Evolutionary conservation across 2,797 vertebrate genomes (phyloP), one percentile per base, ranked within the genome.

Genomic region (Onychomys arenicola): DNA sequence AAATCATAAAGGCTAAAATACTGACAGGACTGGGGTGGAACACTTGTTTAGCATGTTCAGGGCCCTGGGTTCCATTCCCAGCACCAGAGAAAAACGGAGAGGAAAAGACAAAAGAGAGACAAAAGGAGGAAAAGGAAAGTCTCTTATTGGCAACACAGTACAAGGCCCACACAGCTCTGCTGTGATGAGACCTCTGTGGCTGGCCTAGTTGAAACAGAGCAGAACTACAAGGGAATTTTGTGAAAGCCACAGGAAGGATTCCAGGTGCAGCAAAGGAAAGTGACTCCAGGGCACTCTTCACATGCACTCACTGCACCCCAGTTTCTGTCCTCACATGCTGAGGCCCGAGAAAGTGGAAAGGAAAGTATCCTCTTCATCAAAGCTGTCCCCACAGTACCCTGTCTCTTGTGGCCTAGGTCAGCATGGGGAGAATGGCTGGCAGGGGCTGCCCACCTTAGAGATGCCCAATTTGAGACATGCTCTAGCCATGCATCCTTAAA

Each of bases 401-500:
- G 11, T n/a, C 17, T 65, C 23, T 43, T 3, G n/a, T 69, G 43
- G 4, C 27, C 63, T 63, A 29, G 16, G 6, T 27, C 10, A 34
- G 27, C 32, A 81, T 5, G 4, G 34, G 14, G 65, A 32, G 43
- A 29, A 32, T 10, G 8, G 23, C 67, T 40, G 9, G 57, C 1
- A 49, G 78, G 25, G 32, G 34, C 25, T 40, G 6, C 61, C 49
- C 25, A 63, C 63, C 16, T 7, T 5, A 1, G 1, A 17, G 49
- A 5, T 34, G 5, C 17, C 37, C 2, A 9, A 2, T 5, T 88
- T 2, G 14, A 78, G 67, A 2, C 23, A 59, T n/a, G 49, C 29
- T 32, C 10, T 4, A 69, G 1, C 19, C 0, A 7, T 0, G 11
- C 0, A 0, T 25, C 29, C n/a, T 2, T 27, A 23, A 37, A 2